phyloP scores from a whole-genome alignment of 2,797 vertebrate species.

The Sitta carolinensis region DNA sequence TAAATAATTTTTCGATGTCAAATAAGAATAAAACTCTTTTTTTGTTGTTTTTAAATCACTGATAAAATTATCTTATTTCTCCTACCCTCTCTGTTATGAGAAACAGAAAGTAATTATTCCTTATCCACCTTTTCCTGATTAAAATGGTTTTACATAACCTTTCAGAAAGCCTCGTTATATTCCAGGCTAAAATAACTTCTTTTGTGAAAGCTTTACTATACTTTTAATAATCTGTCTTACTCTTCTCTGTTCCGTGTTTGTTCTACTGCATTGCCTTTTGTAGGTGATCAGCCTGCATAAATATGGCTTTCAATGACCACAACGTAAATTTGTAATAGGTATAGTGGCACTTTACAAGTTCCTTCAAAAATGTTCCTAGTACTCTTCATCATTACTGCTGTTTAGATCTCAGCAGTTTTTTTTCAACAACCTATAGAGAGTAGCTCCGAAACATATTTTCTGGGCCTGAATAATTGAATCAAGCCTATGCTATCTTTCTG shows the following conservation, averaged over 20 bases:
- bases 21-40: not conserved
- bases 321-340: not conserved
- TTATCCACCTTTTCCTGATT: not conserved
- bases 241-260: not conserved
- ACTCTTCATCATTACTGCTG: not conserved
- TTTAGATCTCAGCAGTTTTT: not conserved
- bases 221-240: not conserved
- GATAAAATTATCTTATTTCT: not conserved
- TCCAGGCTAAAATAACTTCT: not conserved
- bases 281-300: not conserved
- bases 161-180: not conserved
- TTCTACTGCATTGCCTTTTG: not conserved
- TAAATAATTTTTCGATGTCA: not conserved
- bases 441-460: not conserved
- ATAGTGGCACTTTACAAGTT: not conserved
- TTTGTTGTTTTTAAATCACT: not conserved
- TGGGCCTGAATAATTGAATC: not conserved
- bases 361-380: not conserved
- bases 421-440: not conserved
- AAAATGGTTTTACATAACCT: accelerated
- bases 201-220: not conserved
- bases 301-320: not conserved
- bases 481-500: not conserved
- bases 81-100: not conserved
- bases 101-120: not conserved